Base-by-base conservation (phyloP, 2,888 invertebrate species). In the Lamellibrachia columna region DNA sequence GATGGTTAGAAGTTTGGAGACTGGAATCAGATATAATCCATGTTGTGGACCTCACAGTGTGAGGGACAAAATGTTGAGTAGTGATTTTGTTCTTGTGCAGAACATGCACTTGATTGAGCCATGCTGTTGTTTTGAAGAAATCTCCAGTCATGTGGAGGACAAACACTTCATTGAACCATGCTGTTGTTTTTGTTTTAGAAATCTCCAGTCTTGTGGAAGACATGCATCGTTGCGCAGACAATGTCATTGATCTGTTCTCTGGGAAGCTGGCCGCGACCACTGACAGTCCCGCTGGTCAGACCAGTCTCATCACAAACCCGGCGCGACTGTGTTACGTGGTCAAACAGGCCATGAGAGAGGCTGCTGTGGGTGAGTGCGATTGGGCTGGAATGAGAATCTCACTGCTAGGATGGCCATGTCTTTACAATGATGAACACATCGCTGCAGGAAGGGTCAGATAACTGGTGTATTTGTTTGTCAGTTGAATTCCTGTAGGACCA, bases 131-230 rank as follows among this genome's bases (percentile, higher is more conserved):
- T 8, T 58, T 15, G 58, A 58, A 7, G 58, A 15, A 58, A 15
- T 58, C 15, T 11, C 8, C 58, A 58, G 58, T 58, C 40, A 15
- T 58, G 58, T 58, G 2, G 2, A 15, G 15, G 58, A 15, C 58
- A 75, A n/a, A n/a, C n/a, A 22, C 6, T 22, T 75, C 22, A 75
- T 22, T 11, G 22, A n/a, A 6, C 1, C 6, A 22, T 75, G 75
- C 9, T 92, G 55, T 92, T 93, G 93, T 94, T 95, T 93, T 93
- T 92, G 94, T 97, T 97, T 3, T 95, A 98, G 98, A 97, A 97
- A 97, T 98, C 91, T 97, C 97, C 92, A 97, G 97, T 93, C 96
- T 98, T 93, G 97, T 97, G 58, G 97, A 97, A 95, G 98, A 98
- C 94, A 97, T 98, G 97, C 98, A 98, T 95, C 96, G 97, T 52